These are phyloP conservation scores for Agriotes lineatus DNA, from an alignment of 2,888 invertebrate genomes.

Conservation along the genomic window DNA sequence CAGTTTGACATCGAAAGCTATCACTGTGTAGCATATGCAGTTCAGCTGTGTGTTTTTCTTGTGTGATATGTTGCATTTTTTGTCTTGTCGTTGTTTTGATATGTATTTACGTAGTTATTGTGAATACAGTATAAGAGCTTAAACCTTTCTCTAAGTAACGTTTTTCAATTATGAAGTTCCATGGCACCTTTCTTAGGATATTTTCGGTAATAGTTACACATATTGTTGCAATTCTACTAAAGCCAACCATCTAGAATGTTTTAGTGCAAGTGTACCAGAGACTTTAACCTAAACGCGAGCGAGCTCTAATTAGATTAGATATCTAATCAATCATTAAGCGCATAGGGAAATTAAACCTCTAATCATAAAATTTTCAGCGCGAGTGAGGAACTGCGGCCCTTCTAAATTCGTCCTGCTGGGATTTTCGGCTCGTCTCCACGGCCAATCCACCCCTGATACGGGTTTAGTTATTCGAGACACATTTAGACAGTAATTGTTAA, in stretches of 20 bases:
- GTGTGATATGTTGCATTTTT: too few species aligned
- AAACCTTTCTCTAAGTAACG: too few species aligned
- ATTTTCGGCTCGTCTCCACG: neutral
- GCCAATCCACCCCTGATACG: constrained; percentile 5
- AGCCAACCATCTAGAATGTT: neutral
- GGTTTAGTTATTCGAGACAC: constrained; percentile 12
- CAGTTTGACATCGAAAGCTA: too few species aligned
- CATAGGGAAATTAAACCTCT: neutral
- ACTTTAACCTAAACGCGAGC: neutral
- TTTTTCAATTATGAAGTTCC: neutral
- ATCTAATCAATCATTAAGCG: constrained; percentile 4
- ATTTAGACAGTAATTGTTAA: constrained; percentile 7
- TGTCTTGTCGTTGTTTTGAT: too few species aligned
- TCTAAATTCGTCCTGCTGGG: neutral
- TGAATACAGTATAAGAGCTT: too few species aligned
- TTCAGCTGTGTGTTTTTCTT: too few species aligned
- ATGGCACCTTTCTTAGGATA: neutral
- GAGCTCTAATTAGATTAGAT: neutral
- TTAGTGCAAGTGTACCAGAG: neutral
- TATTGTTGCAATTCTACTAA: neutral
- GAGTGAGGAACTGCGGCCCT: neutral
- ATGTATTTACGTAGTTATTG: too few species aligned
- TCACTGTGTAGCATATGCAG: too few species aligned
- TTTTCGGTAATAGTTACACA: neutral
- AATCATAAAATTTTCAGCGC: constrained; percentile 1